phyloP scores from a whole-genome alignment of 2,113 vertebrate species.

The Nycticorax nycticorax region DNA sequence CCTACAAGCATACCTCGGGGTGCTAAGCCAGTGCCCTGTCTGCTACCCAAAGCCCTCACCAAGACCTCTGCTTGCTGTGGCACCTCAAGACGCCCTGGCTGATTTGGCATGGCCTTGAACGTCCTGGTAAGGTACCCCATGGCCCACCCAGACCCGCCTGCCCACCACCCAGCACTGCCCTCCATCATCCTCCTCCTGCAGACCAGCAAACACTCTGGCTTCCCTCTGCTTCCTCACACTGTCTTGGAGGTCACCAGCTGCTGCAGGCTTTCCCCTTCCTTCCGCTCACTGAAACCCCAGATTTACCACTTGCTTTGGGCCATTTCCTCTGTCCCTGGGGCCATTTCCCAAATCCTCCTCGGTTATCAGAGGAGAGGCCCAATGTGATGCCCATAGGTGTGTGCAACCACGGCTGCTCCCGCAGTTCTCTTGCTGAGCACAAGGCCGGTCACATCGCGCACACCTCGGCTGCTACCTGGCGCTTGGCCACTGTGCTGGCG shows the following conservation, averaged over 20 bases:
- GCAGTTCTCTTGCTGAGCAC: not conserved
- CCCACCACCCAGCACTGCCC: rapidly evolving
- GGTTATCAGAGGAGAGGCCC: not conserved
- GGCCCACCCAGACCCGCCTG: too few relatives aligned
- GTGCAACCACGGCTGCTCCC: not conserved
- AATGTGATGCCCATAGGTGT: rapidly evolving
- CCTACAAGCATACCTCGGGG: too few relatives aligned
- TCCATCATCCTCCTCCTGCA: not conserved
- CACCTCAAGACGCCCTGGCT: not conserved
- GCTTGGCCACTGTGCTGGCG: not conserved
- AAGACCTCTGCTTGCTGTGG: not conserved
- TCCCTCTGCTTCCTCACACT: not conserved
- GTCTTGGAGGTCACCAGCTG: too few relatives aligned
- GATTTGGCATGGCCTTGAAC: rapidly evolving
- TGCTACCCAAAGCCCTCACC: not conserved
- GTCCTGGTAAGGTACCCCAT: rapidly evolving
- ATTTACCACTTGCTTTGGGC: not conserved
- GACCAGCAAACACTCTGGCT: rapidly evolving
- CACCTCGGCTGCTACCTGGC: not conserved
- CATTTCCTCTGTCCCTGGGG: not conserved
- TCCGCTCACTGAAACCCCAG: too few relatives aligned
- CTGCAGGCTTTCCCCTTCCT: not conserved
- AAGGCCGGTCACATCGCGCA: not conserved
- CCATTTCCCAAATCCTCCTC: not conserved
- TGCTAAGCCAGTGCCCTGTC: not conserved